phyloP scores from a whole-genome alignment of 2,113 vertebrate species.

The Callospermophilus lateralis region DNA sequence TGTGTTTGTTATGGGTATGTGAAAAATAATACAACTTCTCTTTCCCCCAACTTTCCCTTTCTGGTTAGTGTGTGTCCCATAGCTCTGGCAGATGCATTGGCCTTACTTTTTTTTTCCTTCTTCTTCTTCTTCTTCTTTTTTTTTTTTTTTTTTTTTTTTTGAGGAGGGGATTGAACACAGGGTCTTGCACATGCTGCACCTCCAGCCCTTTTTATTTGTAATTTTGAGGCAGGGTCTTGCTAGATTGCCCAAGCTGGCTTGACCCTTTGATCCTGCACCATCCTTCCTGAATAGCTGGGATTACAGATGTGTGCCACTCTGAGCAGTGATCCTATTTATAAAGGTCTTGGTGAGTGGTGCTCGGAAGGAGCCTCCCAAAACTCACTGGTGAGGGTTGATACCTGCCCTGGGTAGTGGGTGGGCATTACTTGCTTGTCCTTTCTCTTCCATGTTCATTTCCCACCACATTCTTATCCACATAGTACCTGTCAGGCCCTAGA shows the following conservation, averaged over 20 bases:
- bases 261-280: too few relatives aligned
- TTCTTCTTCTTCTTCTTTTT: too few relatives aligned
- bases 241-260: too few relatives aligned
- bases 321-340: background rate
- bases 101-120: too few relatives aligned
- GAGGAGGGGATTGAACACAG: too few relatives aligned
- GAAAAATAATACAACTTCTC: background rate
- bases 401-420: background rate
- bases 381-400: background rate
- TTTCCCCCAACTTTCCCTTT: background rate
- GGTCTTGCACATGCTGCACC: too few relatives aligned
- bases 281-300: too few relatives aligned
- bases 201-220: too few relatives aligned
- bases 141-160: too few relatives aligned
- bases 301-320: too few relatives aligned
- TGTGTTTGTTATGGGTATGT: background rate
- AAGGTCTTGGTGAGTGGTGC: background rate
- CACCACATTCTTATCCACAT: background rate
- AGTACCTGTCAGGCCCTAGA: background rate
- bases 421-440: too few relatives aligned
- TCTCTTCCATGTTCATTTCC: background rate
- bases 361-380: background rate
- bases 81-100: background rate
- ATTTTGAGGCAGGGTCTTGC: too few relatives aligned
- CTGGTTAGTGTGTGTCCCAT: background rate